phyloP scores from a whole-genome alignment of 2,888 invertebrate genomes.

The Heteromyza rotundicornis region DNA sequence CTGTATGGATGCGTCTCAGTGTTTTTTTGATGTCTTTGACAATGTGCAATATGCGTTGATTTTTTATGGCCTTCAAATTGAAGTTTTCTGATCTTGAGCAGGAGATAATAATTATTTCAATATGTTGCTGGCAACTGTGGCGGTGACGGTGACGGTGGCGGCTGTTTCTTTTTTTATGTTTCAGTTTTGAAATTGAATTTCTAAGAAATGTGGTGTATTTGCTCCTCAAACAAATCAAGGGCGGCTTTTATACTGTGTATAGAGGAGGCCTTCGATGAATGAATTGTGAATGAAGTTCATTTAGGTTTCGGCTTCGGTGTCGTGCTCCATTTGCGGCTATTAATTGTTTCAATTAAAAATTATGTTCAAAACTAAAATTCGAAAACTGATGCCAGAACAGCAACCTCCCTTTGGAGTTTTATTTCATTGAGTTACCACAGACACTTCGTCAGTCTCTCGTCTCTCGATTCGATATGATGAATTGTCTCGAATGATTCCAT shows the following conservation, averaged over 20 bases:
- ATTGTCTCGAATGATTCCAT: no score
- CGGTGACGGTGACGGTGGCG: conserved; percentile 2
- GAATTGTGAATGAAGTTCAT: no score
- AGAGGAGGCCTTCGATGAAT: not conserved
- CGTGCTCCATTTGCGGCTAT: not conserved
- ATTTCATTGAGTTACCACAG: no score
- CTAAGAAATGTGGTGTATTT: conserved; percentile 40
- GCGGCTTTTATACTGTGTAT: conserved; percentile 9
- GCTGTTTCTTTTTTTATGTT: conserved; percentile 3
- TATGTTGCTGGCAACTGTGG: conserved; percentile 38
- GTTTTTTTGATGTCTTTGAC: conserved; percentile 51
- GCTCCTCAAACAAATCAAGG: conserved; percentile 17
- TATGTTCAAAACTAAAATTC: no score
- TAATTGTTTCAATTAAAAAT: not conserved
- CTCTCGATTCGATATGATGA: no score
- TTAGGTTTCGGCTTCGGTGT: no score
- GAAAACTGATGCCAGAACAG: not conserved
- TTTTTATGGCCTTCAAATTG: conserved; percentile 59
- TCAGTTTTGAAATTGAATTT: conserved; percentile 50
- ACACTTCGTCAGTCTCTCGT: no score
- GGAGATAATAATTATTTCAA: conserved; percentile 60
- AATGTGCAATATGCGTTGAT: conserved; percentile 59
- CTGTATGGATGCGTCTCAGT: not conserved
- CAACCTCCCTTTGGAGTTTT: no score
- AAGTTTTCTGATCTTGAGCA: conserved; percentile 51